Conservation (phyloP, 1,140 invertebrate genomes). For the Pentalonia nigronervosa region DNA sequence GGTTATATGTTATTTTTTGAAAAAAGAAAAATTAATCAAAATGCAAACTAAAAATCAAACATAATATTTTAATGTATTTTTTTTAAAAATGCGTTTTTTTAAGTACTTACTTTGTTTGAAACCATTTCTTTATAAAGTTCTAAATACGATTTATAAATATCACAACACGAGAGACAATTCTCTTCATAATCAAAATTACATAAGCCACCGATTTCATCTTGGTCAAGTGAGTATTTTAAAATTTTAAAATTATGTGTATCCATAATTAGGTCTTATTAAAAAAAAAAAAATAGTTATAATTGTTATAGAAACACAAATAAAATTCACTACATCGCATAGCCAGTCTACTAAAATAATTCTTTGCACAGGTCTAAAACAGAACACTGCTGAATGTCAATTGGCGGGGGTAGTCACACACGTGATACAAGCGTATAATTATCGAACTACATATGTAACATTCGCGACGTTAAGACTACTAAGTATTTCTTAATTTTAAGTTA, state of each 20-base stretch:
- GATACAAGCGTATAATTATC: constrained; percentile 33
- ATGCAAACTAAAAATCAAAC: not conserved
- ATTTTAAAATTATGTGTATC: constrained; percentile 26
- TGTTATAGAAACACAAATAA: constrained; percentile 28
- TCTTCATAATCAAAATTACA: constrained; percentile 22
- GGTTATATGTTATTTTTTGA: not conserved
- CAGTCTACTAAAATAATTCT: constrained; percentile 52
- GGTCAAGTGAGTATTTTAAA: constrained; percentile 3
- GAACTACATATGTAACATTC: not conserved
- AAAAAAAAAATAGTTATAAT: not conserved
- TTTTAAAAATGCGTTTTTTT: not conserved
- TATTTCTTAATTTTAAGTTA: not conserved
- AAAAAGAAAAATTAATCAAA: not conserved
- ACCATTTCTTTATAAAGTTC: constrained; percentile 31
- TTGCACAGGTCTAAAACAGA: constrained; percentile 36
- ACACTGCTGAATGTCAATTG: constrained; percentile 36
- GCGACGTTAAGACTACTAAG: not conserved
- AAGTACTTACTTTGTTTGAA: constrained; percentile 23
- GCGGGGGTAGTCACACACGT: constrained; percentile 41
- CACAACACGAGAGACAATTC: constrained; percentile 38
- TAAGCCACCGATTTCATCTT: constrained; percentile 24
- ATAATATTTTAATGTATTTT: not conserved
- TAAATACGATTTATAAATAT: constrained; percentile 45
- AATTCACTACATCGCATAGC: constrained; percentile 39
- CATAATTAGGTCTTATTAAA: constrained; percentile 5